Evolutionary conservation across 2,888 invertebrate genomes (phyloP), one percentile per base, ranked within the genome.

Genomic region (Ophion ellenae): DNA sequence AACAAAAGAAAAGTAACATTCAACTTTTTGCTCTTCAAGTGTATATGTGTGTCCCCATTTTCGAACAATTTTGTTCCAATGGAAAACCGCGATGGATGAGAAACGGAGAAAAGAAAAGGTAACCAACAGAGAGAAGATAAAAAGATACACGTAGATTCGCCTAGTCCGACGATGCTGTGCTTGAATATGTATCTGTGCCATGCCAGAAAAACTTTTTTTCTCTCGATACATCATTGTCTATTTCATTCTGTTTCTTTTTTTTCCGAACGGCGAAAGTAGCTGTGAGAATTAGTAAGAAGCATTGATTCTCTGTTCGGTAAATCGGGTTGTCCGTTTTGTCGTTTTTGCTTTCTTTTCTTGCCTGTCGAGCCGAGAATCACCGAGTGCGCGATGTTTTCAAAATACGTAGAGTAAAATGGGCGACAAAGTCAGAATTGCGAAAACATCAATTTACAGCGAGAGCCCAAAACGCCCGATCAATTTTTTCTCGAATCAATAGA

Each of bases 151-250:
- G n/a, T 63, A 61, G 45, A 85, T 83, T 87, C 69, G 67, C 74
- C 28, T 64, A 24, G 74, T 83, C 66, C 67, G 76, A 81, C 80
- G 83, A 89, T 83, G 87, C 89, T 90, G 92, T 92, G 92, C 92
- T 92, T 91, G 90, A 91, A 90, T 91, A 91, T 92, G 92, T 93
- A 92, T 92, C 92, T 92, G 93, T 93, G 93, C 92, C 93, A 92
- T 92, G 92, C 92, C 90, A 90, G 89, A 89, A 89, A 86, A 81
- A 57, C 83, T 83, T 73, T 88, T 87, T 87, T 88, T 88, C 81
- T 73, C 17, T 57, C 36, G 59, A 79, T 87, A 80, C 76, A 86
- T 80, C 81, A 75, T 86, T 86, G 84, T 88, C 86, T 86, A 83
- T 85, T 81, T 85, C 64, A 71, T 67, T 87, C 81, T 84, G 80